Conservation (phyloP, 1,140 invertebrate species). For the Nymphalis io region DNA sequence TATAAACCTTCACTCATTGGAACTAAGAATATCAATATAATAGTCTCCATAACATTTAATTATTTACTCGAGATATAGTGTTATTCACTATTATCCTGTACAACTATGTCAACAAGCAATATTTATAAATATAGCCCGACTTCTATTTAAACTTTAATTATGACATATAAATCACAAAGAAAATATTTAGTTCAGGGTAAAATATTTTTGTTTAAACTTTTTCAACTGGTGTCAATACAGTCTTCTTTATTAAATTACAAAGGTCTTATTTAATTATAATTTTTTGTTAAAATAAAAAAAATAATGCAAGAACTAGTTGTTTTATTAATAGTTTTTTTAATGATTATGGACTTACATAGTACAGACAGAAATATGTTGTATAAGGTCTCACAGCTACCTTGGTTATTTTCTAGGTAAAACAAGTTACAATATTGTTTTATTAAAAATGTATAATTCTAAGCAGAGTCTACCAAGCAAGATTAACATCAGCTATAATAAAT, state of each 20-base stretch:
- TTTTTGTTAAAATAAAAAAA: slow-evolving; percentile 9
- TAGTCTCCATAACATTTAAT: too few relatives aligned
- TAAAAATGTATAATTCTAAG: not conserved
- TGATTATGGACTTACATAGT: not conserved
- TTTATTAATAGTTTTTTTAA: not conserved
- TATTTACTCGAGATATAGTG: too few relatives aligned
- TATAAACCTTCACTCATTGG: too few relatives aligned
- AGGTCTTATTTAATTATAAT: not conserved
- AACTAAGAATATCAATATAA: too few relatives aligned
- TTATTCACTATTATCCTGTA: too few relatives aligned
- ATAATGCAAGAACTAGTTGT: not conserved
- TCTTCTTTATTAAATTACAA: not conserved
- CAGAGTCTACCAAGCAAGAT: not conserved
- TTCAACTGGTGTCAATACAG: too few relatives aligned
- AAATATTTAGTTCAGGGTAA: too few relatives aligned
- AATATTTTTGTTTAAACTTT: too few relatives aligned
- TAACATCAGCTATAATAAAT: not conserved
- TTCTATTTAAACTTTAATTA: too few relatives aligned
- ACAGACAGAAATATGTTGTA: not conserved
- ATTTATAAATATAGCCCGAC: too few relatives aligned
- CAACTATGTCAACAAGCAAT: too few relatives aligned
- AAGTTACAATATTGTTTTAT: not conserved
- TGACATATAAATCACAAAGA: too few relatives aligned
- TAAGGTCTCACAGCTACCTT: not conserved
- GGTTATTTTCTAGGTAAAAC: not conserved